Conservation (phyloP, 1,140 invertebrate genomes). For the Drosophila nigrodunni region DNA sequence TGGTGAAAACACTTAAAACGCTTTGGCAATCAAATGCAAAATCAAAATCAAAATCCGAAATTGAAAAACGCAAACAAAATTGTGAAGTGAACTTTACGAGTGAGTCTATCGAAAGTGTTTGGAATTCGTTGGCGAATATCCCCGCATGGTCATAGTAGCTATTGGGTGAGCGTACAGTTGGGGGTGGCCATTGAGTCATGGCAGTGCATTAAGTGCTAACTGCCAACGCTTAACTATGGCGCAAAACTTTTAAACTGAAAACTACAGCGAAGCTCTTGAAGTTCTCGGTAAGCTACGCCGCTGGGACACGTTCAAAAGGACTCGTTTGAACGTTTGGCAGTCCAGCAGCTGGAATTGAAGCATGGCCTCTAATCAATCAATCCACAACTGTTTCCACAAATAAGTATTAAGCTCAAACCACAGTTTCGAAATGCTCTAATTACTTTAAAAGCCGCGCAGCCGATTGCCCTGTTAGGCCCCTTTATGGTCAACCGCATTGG, state of each 20-base stretch:
- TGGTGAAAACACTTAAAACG: slow-evolving; percentile 56
- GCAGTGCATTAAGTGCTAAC: slow-evolving; percentile 70
- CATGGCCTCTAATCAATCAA: slow-evolving; percentile 63
- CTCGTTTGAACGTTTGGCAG: slow-evolving; percentile 10
- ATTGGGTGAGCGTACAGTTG: neutral
- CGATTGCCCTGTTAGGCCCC: slow-evolving; percentile 30
- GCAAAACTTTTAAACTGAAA: slow-evolving; percentile 52
- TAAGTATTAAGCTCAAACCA: slow-evolving; percentile 50
- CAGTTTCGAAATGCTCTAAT: slow-evolving; percentile 68
- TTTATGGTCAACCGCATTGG: slow-evolving; percentile 26
- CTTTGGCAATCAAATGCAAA: slow-evolving; percentile 76
- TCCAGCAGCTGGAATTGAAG: slow-evolving; percentile 8
- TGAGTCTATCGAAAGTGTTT: slow-evolving; percentile 64
- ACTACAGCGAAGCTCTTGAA: slow-evolving; percentile 2
- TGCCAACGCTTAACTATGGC: slow-evolving; percentile 41
- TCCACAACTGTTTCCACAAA: slow-evolving; percentile 46
- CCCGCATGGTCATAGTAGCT: slow-evolving; percentile 3
- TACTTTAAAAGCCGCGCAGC: slow-evolving; percentile 73
- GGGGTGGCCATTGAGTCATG: slow-evolving; percentile 37
- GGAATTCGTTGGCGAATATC: slow-evolving; percentile 55
- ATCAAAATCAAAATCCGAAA: slow-evolving; percentile 76
- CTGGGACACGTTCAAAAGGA: slow-evolving; percentile 6
- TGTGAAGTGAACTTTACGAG: slow-evolving; percentile 69
- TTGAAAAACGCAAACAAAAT: slow-evolving; percentile 80
- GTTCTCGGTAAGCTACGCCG: neutral